Base-by-base conservation (phyloP, 2,888 invertebrate species). In the Odontothrips loti region DNA sequence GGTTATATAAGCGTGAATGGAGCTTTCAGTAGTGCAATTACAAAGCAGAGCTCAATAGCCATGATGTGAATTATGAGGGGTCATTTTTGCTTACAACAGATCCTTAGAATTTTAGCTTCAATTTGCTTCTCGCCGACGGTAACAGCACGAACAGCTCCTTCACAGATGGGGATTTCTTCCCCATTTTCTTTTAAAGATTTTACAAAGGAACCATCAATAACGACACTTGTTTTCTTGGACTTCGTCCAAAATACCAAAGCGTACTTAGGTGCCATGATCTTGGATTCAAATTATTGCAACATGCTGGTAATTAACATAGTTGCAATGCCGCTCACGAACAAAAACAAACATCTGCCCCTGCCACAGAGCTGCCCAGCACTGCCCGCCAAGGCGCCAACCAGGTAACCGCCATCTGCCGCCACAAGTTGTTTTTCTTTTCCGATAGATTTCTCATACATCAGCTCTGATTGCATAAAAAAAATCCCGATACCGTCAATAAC, bases 51-150 rank as follows among this genome's bases (percentile, higher is more conserved):
- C 9, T 27, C 8, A 23, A 23, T 23, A 75, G 0, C 1, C 11
- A 9, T 23, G 9, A 75, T 75, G 27, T 1, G 9, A 9, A 12
- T 17, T 58, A 15, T n/a, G 8, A 58, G 58, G 34, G 34, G 34
- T 43, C 10, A 27, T 23, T 75, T 51, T 75, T 2, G 27, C 68
- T 75, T 27, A 75, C 68, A 75, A 27, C 68, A 75, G 27, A 75
- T 23, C 23, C 68, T 27, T 23, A 75, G 68, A 75, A 75, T 75
- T 75, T 75, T 75, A 12, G 68, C 68, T 27, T 75, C 68, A 75
- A 23, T 12, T 23, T 27, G 23, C 12, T 75, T 75, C 12, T 27
- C 27, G 9, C 27, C 68, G 23, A 75, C 23, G 0, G 27, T 12
- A 23, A 75, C 68, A n/a, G 23, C 23, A 12, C 68, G 68, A 75